Percentiles rank a stretch among this genome's conserved stretches.
phyloP scores from a whole-genome alignment of 1,140 invertebrate species.

The Caenorhabditis latens region DNA sequence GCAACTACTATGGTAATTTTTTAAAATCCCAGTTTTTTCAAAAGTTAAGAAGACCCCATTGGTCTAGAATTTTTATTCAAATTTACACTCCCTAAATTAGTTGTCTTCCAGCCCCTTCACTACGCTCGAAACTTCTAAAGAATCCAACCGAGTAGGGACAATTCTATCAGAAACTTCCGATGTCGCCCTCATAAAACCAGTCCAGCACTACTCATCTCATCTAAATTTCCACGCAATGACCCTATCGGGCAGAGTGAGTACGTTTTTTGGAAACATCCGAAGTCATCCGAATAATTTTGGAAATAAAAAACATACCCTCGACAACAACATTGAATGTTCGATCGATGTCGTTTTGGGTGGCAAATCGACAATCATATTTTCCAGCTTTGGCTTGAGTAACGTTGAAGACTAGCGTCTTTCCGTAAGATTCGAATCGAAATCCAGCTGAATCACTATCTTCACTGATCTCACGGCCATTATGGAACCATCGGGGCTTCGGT shows the following conservation, averaged over 20 bases:
- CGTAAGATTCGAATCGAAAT: slow-evolving; percentile 73
- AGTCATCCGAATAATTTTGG: slow-evolving; percentile 9
- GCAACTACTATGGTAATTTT: too few species aligned
- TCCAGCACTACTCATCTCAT: slow-evolving; percentile 16
- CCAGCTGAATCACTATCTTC: slow-evolving; percentile 71
- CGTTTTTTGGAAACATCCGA: slow-evolving; percentile 25
- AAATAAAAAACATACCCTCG: slow-evolving; percentile 69
- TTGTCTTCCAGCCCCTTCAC: not conserved
- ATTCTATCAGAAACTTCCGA: not conserved
- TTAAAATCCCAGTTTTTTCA: too few species aligned
- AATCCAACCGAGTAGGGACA: not conserved
- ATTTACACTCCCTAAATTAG: too few species aligned
- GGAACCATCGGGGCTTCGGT: slow-evolving; percentile 74
- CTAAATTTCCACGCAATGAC: slow-evolving; percentile 50
- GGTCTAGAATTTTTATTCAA: not conserved
- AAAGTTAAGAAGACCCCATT: not conserved
- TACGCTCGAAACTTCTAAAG: not conserved
- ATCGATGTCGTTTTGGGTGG: slow-evolving; percentile 74
- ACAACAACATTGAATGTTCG: slow-evolving; percentile 75
- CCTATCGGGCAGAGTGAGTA: not conserved
- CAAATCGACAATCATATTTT: slow-evolving; percentile 75
- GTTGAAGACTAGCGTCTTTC: slow-evolving; percentile 77
- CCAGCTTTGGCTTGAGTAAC: slow-evolving; percentile 75
- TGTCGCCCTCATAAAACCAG: slow-evolving; percentile 39
- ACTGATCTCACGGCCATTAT: slow-evolving; percentile 74